A percentile compares a stretch with the other conserved stretches of the same genome.
These are phyloP conservation scores for Sphenopsis melanotis DNA, from an alignment of 2,797 vertebrate species.

Conservation along the genomic window DNA sequence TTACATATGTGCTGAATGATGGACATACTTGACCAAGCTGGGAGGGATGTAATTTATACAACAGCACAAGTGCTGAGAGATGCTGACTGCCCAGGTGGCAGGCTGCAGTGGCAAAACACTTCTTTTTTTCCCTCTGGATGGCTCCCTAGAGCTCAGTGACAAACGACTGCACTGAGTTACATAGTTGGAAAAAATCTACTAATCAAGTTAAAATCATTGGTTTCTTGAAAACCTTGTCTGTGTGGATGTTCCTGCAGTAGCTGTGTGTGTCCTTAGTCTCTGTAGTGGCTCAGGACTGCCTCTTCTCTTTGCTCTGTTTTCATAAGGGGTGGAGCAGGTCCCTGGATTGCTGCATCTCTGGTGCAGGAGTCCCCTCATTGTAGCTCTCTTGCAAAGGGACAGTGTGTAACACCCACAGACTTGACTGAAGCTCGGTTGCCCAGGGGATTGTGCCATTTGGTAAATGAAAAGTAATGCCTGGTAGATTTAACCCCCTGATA, in stretches of 20 bases:
- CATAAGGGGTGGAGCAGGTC: background rate
- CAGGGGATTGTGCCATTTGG: background rate
- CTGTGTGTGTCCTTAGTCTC: background rate
- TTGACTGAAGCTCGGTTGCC: background rate
- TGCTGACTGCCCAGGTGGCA: constrained; percentile 54
- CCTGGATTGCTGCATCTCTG: background rate
- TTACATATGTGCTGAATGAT: constrained; percentile 62
- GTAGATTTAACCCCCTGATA: background rate
- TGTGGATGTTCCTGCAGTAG: background rate
- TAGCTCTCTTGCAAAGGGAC: background rate
- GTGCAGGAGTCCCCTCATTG: background rate
- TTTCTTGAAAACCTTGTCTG: background rate
- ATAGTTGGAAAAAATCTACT: constrained; percentile 22
- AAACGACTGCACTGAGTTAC: constrained; percentile 47
- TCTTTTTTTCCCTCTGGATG: constrained; percentile 25
- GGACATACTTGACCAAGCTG: constrained; percentile 56
- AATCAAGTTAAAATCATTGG: background rate
- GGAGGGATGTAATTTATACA: constrained; percentile 56
- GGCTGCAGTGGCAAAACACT: background rate
- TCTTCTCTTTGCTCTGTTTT: background rate
- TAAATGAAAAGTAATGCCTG: background rate
- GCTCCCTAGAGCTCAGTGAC: constrained; percentile 51
- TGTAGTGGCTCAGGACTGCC: background rate
- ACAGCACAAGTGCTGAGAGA: constrained; percentile 60
- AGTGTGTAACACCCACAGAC: background rate